A percentile compares a stretch with the other conserved stretches of the same genome.
Conservation (phyloP, 2,888 invertebrate species). For the Cancer borealis region DNA sequence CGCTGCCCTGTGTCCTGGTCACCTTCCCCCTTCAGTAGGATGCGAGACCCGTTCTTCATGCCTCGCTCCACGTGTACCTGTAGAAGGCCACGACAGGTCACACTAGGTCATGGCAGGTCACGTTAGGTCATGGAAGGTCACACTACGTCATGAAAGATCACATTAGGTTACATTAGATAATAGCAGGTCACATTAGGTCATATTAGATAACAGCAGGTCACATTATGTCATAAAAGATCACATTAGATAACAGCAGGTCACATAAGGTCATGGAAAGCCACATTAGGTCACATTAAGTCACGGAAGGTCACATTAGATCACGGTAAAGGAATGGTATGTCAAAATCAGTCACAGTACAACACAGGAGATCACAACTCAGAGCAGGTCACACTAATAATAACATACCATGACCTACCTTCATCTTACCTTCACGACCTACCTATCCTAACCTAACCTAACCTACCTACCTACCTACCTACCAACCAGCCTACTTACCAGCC, state of each 20-base stretch:
- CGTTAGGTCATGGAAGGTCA: not conserved
- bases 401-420: too few species aligned
- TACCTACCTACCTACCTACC: not conserved
- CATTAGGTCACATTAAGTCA: too few species aligned
- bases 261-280: too few species aligned
- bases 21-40: slow-evolving; percentile 72
- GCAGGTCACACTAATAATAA: too few species aligned
- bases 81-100: not conserved
- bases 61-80: slow-evolving; percentile 75
- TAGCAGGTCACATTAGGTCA: not conserved
- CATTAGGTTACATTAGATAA: not conserved
- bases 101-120: not conserved
- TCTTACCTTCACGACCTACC: too few species aligned
- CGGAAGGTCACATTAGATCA: too few species aligned
- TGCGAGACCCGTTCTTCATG: slow-evolving; percentile 62
- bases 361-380: too few species aligned
- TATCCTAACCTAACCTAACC: not conserved
- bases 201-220: too few species aligned
- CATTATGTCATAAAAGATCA: too few species aligned
- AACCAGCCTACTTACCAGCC: not conserved
- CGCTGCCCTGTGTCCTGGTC: slow-evolving; percentile 69
- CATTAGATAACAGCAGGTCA: too few species aligned
- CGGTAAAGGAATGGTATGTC: too few species aligned
- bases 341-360: too few species aligned
- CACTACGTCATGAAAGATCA: not conserved